Evolutionary conservation across 2,888 invertebrate genomes (phyloP).

Genomic region (Stenodema calcarata): DNA sequence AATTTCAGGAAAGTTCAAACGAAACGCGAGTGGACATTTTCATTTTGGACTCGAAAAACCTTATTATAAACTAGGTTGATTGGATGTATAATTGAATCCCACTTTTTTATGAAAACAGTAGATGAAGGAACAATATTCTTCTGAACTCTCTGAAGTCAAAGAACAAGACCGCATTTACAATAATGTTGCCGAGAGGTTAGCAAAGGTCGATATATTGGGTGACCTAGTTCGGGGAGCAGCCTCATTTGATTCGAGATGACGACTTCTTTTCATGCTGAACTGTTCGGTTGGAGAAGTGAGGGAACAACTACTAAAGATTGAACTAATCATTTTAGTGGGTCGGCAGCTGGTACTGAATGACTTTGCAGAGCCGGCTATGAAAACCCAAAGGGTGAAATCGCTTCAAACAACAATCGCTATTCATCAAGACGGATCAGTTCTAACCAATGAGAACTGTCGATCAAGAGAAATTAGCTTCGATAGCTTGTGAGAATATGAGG

Average conservation of each 20-base stretch:
- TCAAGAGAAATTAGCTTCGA: not conserved
- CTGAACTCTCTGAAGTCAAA: too few species aligned
- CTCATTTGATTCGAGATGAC: not conserved
- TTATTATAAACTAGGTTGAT: too few species aligned
- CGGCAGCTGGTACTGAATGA: constrained; percentile 9
- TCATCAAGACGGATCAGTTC: not conserved
- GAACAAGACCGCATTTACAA: too few species aligned
- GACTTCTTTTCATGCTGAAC: not conserved
- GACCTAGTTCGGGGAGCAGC: not conserved
- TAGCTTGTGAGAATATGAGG: not conserved
- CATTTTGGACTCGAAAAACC: too few species aligned
- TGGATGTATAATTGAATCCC: too few species aligned
- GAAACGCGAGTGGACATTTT: too few species aligned
- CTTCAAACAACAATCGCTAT: not conserved
- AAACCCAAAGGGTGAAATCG: not conserved
- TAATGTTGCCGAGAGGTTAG: not conserved
- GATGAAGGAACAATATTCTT: too few species aligned
- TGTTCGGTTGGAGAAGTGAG: not conserved
- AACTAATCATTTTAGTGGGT: constrained; percentile 1
- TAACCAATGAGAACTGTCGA: not conserved
- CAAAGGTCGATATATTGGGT: not conserved
- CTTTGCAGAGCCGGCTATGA: not conserved
- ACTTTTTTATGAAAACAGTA: too few species aligned
- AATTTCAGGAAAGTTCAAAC: too few species aligned
- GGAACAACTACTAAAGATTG: not conserved